Conservation (phyloP, 2,797 vertebrate genomes). For the Malurus leucopterus region DNA sequence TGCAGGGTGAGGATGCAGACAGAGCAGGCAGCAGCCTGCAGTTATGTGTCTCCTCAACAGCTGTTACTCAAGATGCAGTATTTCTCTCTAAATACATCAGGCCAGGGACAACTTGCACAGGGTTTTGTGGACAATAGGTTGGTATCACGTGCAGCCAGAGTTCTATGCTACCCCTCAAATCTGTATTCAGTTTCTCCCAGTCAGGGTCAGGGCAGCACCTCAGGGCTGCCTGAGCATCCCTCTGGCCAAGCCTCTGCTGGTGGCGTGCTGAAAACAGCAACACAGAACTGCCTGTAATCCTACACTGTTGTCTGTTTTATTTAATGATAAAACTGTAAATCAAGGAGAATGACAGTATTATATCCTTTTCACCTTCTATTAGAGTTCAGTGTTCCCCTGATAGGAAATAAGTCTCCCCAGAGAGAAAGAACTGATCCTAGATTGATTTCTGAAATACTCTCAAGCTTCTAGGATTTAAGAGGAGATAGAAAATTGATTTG, state of each 20-base stretch:
- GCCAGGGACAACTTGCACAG: neutral
- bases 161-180: neutral
- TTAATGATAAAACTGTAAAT: neutral
- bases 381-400: neutral
- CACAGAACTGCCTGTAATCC: neutral
- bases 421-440: neutral
- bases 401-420: constrained; percentile 1
- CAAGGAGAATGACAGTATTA: neutral
- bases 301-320: neutral
- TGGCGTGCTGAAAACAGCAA: neutral
- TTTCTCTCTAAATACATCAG: neutral
- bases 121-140: neutral
- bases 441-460: constrained; percentile 22
- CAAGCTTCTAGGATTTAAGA: constrained; percentile 11
- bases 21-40: neutral
- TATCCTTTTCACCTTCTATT: constrained; percentile 2
- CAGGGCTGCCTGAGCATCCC: neutral
- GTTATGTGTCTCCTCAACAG: fast-evolving
- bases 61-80: neutral
- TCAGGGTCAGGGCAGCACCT: neutral
- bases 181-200: fast-evolving
- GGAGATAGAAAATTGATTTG: constrained; percentile 22
- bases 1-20: neutral
- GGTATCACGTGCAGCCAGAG: neutral
- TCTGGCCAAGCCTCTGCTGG: neutral